Evolutionary conservation across 2,113 vertebrate genomes (phyloP), one percentile per base, ranked within the genome.

Genomic region (Puntigrus tetrazona): DNA sequence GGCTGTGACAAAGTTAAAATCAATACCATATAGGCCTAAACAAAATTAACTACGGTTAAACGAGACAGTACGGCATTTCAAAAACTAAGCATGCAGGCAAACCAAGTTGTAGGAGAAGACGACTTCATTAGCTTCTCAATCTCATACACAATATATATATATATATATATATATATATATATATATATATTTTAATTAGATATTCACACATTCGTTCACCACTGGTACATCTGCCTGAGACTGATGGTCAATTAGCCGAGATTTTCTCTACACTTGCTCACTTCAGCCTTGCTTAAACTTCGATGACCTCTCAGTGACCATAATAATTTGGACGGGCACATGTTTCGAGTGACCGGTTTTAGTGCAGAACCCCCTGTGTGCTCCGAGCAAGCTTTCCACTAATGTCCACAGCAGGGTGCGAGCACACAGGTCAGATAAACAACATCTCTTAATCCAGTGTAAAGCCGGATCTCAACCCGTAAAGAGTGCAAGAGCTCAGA

Each of bases 401-500:
- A 18, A 34, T 27, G 8, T 59, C 10, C 50, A n/a, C 83, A 27
- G 41, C 16, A 38, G 61, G 75, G 50, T 31, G 52, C 8, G 43
- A 74, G 47, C 55, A 79, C 63, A 78, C 50, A 61, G 57, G 75
- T 74, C 55, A 80, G 75, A 61, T 84, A 67, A 86, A 86, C 76
- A 72, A 43, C 85, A 57, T 55, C 43, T 38, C 76, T 84, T 74
- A 86, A 86, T 83, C 80, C 80, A 14, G 50, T 18, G 27, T 38
- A 29, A 80, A 43, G 22, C 84, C 7, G 3, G 69, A 47, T 78
- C 14, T 59, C 16, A 57, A 61, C 67, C 52, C 38, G 2, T 57
- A 16, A 27, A 18, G 27, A 83, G 63, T 57, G n/a, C 38, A 29
- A 29, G 13, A 43, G 52, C 84, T 25, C 45, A 70, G 84, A 36